A percentile compares a stretch with the other conserved stretches of the same genome.
These are phyloP conservation scores for Pedionomus torquatus DNA, from an alignment of 2,113 vertebrate genomes.

Conservation along the genomic window DNA sequence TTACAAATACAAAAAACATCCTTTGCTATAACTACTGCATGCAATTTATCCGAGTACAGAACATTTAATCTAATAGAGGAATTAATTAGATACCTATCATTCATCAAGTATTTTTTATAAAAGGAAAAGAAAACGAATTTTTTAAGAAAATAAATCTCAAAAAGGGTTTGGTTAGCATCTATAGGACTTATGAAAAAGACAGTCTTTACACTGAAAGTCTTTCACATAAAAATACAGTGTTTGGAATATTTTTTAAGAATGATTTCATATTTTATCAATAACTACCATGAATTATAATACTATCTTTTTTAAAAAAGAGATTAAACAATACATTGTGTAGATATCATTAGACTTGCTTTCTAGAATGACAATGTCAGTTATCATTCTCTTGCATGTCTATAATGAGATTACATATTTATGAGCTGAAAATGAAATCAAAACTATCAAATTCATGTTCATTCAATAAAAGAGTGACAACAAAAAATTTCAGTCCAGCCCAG, in stretches of 20 bases:
- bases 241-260: background rate
- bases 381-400: background rate
- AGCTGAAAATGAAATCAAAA: background rate
- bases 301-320: background rate
- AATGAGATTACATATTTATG: background rate
- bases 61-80: background rate
- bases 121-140: background rate
- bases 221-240: background rate
- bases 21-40: background rate
- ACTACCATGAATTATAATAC: background rate
- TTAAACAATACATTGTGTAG: background rate
- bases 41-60: background rate
- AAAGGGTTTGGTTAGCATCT: background rate
- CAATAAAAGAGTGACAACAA: background rate
- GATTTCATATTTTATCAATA: background rate
- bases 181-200: background rate
- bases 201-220: background rate
- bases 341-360: background rate
- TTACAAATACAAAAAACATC: background rate
- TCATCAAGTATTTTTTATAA: background rate
- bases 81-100: background rate
- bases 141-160: background rate
- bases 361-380: background rate
- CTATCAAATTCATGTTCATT: background rate
- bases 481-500: background rate